phyloP scores from a whole-genome alignment of 1,140 invertebrate species.

The Eueides isabella region DNA sequence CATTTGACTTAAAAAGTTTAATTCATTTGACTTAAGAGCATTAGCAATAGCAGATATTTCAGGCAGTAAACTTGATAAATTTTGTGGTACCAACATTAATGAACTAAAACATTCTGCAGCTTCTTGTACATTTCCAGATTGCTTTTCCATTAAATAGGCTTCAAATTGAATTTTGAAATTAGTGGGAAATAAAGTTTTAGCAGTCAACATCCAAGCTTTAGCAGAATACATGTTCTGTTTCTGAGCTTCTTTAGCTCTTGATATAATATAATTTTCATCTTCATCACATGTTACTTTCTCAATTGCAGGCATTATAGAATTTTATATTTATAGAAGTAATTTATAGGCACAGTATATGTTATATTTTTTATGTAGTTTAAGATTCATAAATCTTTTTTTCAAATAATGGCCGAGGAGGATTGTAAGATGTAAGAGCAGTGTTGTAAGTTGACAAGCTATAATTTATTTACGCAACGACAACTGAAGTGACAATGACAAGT shows the following conservation, averaged over 20 bases:
- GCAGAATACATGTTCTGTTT: conserved; percentile 88
- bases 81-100: conserved; percentile 72
- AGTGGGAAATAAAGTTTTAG: conserved; percentile 92
- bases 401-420: too few relatives aligned
- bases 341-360: background rate
- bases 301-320: conserved; percentile 58
- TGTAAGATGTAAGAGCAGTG: too few relatives aligned
- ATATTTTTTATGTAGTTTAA: background rate
- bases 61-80: conserved; percentile 86
- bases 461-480: too few relatives aligned
- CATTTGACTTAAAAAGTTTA: conserved; percentile 84
- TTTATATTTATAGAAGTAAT: background rate
- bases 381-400: too few relatives aligned
- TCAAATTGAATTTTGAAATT: conserved; percentile 94
- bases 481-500: too few relatives aligned
- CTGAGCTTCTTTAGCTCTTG: conserved; percentile 87
- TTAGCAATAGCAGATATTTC: conserved; percentile 91
- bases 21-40: conserved; percentile 85
- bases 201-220: conserved; percentile 96
- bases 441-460: too few relatives aligned
- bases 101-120: conserved; percentile 91
- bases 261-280: conserved; percentile 91
- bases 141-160: conserved; percentile 91
- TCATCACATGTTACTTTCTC: conserved; percentile 81
- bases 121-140: conserved; percentile 89